Percentiles rank a stretch among this genome's conserved stretches.
These are phyloP conservation scores for Lepidothrix coronata DNA, from an alignment of 2,113 vertebrate genomes.

Conservation along the genomic window DNA sequence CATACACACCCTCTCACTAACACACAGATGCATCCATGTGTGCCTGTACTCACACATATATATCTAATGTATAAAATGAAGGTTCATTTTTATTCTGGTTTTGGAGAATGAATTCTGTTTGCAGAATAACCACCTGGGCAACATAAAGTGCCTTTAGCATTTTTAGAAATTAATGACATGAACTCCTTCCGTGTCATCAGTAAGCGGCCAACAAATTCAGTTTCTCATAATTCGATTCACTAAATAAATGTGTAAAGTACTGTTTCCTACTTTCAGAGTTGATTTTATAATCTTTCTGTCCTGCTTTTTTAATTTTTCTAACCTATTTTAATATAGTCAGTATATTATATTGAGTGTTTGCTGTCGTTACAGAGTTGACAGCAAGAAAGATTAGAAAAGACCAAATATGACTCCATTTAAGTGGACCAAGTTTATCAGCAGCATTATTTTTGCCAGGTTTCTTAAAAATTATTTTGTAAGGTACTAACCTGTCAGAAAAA, in stretches of 20 bases:
- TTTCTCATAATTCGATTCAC: background rate
- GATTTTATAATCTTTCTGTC: background rate
- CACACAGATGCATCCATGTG: background rate
- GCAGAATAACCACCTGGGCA: background rate
- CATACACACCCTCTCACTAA: background rate
- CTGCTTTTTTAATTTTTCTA: background rate
- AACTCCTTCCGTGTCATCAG: background rate
- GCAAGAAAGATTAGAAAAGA: background rate
- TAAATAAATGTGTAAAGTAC: background rate
- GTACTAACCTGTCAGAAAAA: background rate
- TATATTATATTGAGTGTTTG: background rate
- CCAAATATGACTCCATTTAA: background rate
- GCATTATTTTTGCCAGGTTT: background rate
- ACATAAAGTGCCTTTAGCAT: background rate
- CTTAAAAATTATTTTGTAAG: background rate
- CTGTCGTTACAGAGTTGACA: background rate
- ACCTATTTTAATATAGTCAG: background rate
- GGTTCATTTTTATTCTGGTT: background rate
- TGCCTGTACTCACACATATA: background rate
- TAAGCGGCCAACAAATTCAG: background rate
- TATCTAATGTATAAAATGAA: background rate
- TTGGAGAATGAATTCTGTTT: background rate
- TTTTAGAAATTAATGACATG: background rate
- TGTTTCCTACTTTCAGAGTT: background rate
- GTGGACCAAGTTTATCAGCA: background rate